These are phyloP conservation scores for Micronisus gabar DNA, from an alignment of 2,113 vertebrate species.

Conservation along the genomic window DNA sequence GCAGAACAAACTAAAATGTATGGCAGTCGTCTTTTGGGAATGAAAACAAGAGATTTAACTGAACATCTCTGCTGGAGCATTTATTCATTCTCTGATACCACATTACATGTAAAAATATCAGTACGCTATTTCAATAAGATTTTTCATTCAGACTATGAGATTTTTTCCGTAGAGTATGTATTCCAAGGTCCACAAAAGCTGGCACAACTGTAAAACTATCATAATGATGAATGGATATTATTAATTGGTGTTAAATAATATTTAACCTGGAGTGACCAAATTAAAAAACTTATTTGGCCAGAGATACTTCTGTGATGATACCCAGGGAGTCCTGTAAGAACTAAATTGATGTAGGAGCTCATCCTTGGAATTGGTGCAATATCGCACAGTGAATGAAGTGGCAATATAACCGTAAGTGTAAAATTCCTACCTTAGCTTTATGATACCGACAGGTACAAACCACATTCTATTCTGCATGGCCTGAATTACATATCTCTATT, in stretches of 20 bases:
- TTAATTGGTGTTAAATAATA: constrained; percentile 65
- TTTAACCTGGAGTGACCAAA: constrained; percentile 57
- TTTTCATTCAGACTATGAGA: not conserved
- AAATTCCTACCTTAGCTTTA: constrained; percentile 65
- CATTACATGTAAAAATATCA: not conserved
- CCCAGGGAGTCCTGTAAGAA: constrained; percentile 33
- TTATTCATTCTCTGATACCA: not conserved
- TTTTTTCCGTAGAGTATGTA: not conserved
- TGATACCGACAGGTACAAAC: constrained; percentile 44
- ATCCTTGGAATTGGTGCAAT: constrained; percentile 7
- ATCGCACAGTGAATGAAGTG: not conserved
- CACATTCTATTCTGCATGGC: constrained; percentile 58
- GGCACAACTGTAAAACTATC: not conserved
- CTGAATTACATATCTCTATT: constrained; percentile 75
- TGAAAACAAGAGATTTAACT: constrained; percentile 52
- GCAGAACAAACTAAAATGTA: not conserved
- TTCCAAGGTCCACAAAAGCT: not conserved
- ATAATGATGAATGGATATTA: not conserved
- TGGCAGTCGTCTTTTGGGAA: not conserved
- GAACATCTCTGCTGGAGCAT: constrained; percentile 21
- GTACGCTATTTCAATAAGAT: not conserved
- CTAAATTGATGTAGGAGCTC: constrained; percentile 32
- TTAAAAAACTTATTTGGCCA: constrained; percentile 65
- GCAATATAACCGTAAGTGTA: not conserved
- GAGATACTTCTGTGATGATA: constrained; percentile 36